Evolutionary conservation across 2,797 vertebrate species (phyloP).

Genomic region (Pangasius sanitwongsei): DNA sequence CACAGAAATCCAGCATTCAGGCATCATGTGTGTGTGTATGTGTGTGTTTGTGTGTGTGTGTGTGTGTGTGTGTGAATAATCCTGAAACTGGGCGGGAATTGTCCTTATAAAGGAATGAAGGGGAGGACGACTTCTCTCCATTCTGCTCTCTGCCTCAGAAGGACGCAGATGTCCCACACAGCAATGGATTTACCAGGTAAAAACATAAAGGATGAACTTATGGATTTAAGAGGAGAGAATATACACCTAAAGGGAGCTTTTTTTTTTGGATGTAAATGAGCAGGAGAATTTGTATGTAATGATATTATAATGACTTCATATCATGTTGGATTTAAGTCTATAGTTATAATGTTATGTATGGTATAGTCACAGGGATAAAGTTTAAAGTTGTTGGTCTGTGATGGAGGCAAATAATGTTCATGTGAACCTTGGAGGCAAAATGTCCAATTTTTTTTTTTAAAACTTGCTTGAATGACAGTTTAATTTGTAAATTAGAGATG

Average conservation of each 20-base stretch:
- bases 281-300: neutral
- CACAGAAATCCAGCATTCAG: neutral
- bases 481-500: neutral
- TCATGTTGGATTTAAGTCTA: neutral
- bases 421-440: neutral
- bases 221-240: neutral
- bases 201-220: conserved; percentile 1
- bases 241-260: neutral
- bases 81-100: conserved; percentile 82
- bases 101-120: conserved; percentile 75
- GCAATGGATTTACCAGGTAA: conserved; percentile 89
- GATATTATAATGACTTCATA: neutral
- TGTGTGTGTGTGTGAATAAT: conserved; percentile 19
- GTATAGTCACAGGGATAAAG: neutral
- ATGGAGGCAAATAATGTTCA: too few species aligned
- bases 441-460: neutral
- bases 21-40: neutral
- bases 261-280: neutral
- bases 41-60: conserved; percentile 31
- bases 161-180: conserved; percentile 63
- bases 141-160: conserved; percentile 69
- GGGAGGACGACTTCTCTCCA: conserved; percentile 70
- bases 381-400: neutral
- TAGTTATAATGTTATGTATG: neutral
- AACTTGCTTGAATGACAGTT: neutral